Evolutionary conservation across 2,888 invertebrate genomes (phyloP), one percentile per base, ranked within the genome.

Genomic region (Notodonta dromedarius): DNA sequence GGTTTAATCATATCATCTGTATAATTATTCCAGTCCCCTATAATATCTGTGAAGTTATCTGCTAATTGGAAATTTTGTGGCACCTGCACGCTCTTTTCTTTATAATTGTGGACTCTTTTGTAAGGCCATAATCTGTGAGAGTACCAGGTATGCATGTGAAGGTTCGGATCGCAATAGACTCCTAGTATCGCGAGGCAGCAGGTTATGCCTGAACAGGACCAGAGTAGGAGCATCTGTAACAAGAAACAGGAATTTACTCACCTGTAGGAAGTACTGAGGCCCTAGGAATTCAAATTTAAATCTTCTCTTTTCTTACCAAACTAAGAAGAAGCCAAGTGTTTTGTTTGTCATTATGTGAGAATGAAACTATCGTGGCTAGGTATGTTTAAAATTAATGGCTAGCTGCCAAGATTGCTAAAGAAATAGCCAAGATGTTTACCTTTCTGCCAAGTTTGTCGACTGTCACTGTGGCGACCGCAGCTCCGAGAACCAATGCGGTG

Each of bases 171-270:
- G 70, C 93, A 93, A 79, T 90, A 93, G 0, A 85, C 79, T 52
- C 93, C 93, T 4, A 93, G 76, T 9, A 91, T 75, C 2, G 88
- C 87, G 14, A 93, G 78, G 58, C 92, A 91, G 70, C 88, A 88
- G 0, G 92, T 91, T 54, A 93, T 92, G 11, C 93, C 93, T 0
- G 90, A 86, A 59, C 93, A 93, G 0, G 93, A 93, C 81, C 88
- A 90, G 1, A 93, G 82, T 0, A 93, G 77, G 59, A 93, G 78
- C 76, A 89, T 87, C 93, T 93, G 86, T 1, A 85, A 86, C 8
- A 32, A 46, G n/a, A 46, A 46, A n/a, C n/a, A 46, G 11, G 11
- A 46, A 5, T 11, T 9, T 42, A 6, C 11, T 35, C 35, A 42
- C 9, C 42, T 9, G 1, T 12, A 12, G 9, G 0, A 42, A 9